Percentiles rank a stretch among this genome's conserved stretches.
These are phyloP conservation scores for Parazoanthus swiftii DNA, from an alignment of 92 coral and sea anemone genomes.

Conservation along the genomic window DNA sequence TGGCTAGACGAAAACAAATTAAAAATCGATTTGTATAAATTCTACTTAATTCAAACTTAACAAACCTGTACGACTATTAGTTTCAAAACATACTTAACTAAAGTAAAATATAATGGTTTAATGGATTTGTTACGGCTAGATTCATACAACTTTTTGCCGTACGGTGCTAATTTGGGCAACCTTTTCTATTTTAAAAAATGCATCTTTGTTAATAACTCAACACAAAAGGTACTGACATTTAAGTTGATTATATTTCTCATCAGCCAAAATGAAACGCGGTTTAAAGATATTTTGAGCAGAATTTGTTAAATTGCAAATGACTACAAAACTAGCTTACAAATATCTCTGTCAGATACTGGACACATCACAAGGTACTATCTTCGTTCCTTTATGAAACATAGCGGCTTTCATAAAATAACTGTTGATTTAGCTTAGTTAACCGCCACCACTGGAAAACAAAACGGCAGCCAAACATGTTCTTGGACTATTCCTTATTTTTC, in stretches of 20 bases:
- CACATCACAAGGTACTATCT: background rate
- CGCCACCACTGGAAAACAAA: background rate
- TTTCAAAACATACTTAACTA: background rate
- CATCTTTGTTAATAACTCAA: background rate
- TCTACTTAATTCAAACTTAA: no score
- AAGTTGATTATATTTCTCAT: background rate
- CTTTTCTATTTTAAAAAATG: background rate
- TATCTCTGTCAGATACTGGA: background rate
- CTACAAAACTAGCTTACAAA: background rate
- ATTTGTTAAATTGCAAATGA: background rate
- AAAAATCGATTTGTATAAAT: background rate
- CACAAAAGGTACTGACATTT: background rate
- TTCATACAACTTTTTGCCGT: background rate
- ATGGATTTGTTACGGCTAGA: background rate
- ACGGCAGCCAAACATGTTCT: no score
- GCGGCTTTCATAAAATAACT: background rate
- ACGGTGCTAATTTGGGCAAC: background rate
- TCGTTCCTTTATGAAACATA: background rate
- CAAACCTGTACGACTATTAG: background rate
- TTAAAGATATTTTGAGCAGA: background rate
- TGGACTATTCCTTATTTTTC: no score
- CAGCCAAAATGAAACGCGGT: background rate
- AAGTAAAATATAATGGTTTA: background rate
- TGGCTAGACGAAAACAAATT: background rate
- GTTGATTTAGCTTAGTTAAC: background rate